Conservation (phyloP, 2,888 invertebrate genomes). For the Brenthis ino region DNA sequence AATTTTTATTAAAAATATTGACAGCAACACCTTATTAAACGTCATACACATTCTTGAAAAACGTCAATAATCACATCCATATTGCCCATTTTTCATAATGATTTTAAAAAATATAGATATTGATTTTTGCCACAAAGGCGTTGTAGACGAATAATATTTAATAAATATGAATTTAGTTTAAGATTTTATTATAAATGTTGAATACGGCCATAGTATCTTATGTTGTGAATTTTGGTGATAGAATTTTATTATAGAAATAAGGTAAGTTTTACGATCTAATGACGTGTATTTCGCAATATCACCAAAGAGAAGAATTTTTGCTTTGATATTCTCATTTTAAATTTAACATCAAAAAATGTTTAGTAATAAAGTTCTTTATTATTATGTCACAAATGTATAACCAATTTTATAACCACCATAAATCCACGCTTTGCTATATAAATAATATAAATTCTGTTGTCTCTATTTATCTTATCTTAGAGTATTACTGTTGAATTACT, state of each 20-base stretch:
- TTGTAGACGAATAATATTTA: conserved; percentile 39
- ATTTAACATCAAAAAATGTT: not conserved
- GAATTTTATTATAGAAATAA: conserved; percentile 44
- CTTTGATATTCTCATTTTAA: conserved; percentile 19
- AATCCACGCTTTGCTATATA: conserved; percentile 27
- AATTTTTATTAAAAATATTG: not conserved
- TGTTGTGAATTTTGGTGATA: conserved; percentile 51
- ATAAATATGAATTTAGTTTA: conserved; percentile 29
- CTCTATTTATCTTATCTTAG: conserved; percentile 26
- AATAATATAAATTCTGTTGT: conserved; percentile 16
- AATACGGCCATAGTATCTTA: conserved; percentile 44
- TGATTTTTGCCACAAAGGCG: conserved; percentile 61
- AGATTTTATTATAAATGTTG: conserved; percentile 33
- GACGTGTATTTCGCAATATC: conserved; percentile 63
- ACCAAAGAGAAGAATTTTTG: conserved; percentile 30
- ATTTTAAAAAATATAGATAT: conserved; percentile 56
- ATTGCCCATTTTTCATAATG: conserved; percentile 60
- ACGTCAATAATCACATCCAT: conserved; percentile 56
- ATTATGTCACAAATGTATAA: conserved; percentile 10
- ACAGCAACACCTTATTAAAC: conserved; percentile 31
- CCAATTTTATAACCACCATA: conserved; percentile 28
- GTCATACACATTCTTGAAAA: conserved; percentile 40
- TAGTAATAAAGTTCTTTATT: conserved; percentile 14
- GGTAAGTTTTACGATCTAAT: conserved; percentile 66
- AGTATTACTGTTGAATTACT: conserved; percentile 12